phyloP scores from a whole-genome alignment of 2,888 invertebrate genomes.

The Drosophila rellima region DNA sequence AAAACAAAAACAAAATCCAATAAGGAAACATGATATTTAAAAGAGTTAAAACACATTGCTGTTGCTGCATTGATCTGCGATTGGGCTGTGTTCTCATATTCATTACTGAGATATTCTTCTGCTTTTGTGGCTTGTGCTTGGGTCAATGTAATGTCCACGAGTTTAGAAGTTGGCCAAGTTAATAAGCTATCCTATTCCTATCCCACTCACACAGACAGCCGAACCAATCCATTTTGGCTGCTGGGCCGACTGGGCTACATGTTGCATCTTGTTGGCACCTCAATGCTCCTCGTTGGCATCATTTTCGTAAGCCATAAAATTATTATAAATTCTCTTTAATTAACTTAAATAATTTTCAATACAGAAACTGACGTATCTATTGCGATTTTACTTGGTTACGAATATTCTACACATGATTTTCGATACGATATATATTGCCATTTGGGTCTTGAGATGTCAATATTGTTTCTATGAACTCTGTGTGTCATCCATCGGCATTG shows the following conservation, averaged over 20 bases:
- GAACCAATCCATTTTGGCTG: neutral
- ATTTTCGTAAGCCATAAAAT: slow-evolving; percentile 29
- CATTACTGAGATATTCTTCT: slow-evolving; percentile 21
- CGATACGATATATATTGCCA: neutral
- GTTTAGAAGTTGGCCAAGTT: neutral
- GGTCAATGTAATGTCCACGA: slow-evolving; percentile 44
- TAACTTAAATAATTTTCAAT: neutral
- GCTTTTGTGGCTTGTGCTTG: slow-evolving; percentile 37
- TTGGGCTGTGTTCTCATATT: slow-evolving; percentile 42
- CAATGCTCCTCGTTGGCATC: slow-evolving; percentile 40
- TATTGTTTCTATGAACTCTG: slow-evolving; percentile 14
- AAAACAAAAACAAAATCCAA: neutral
- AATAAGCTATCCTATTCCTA: neutral
- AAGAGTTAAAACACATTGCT: slow-evolving; percentile 30
- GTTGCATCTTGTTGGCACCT: slow-evolving; percentile 42
- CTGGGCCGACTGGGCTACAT: slow-evolving; percentile 35
- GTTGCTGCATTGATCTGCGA: slow-evolving; percentile 47
- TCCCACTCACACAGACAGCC: neutral
- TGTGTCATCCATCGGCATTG: neutral
- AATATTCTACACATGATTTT: slow-evolving; percentile 30
- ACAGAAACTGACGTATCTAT: slow-evolving; percentile 38
- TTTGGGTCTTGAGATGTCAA: neutral
- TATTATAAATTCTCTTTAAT: neutral
- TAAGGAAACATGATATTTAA: slow-evolving; percentile 1
- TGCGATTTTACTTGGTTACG: slow-evolving; percentile 30